phyloP scores from a whole-genome alignment of 2,113 vertebrate genomes.

The Lethenteron reissneri region DNA sequence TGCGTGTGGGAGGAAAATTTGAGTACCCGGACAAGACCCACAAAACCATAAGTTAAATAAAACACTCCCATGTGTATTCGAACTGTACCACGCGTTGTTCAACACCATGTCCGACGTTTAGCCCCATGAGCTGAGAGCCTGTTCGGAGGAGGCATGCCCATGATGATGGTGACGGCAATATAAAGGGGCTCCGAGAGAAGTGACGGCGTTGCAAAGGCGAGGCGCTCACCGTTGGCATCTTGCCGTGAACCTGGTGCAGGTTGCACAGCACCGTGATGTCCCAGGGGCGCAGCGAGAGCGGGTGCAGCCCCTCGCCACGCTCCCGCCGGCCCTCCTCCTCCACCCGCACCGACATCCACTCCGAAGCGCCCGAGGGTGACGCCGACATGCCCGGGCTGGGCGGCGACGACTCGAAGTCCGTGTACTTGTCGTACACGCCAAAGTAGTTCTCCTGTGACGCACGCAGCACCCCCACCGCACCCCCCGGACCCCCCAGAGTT shows the following conservation, averaged over 20 bases:
- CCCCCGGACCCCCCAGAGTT: too few species aligned
- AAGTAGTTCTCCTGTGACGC: constrained; percentile 76
- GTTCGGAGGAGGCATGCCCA: too few species aligned
- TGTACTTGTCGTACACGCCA: constrained; percentile 93
- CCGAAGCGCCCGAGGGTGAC: constrained; percentile 60
- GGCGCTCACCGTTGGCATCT: constrained; percentile 59
- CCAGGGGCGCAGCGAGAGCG: constrained; percentile 66
- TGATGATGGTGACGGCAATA: too few species aligned
- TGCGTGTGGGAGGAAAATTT: too few species aligned
- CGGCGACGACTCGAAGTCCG: constrained; percentile 71
- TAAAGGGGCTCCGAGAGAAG: too few species aligned
- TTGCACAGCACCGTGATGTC: constrained; percentile 90
- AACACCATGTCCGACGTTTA: too few species aligned
- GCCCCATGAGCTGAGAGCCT: too few species aligned
- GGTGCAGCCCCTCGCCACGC: constrained; percentile 31
- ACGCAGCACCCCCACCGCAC: too few species aligned
- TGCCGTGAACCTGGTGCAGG: constrained; percentile 75
- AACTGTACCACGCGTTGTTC: too few species aligned
- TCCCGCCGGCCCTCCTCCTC: constrained; percentile 37
- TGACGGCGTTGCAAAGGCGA: background rate
- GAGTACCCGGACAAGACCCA: too few species aligned
- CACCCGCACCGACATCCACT: constrained; percentile 69
- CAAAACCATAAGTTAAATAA: too few species aligned
- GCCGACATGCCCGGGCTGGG: constrained; percentile 68
- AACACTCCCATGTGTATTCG: too few species aligned